Evolutionary conservation across 2,888 invertebrate species (phyloP), one percentile per base, ranked within the genome.

Genomic region (Cabera pusaria): DNA sequence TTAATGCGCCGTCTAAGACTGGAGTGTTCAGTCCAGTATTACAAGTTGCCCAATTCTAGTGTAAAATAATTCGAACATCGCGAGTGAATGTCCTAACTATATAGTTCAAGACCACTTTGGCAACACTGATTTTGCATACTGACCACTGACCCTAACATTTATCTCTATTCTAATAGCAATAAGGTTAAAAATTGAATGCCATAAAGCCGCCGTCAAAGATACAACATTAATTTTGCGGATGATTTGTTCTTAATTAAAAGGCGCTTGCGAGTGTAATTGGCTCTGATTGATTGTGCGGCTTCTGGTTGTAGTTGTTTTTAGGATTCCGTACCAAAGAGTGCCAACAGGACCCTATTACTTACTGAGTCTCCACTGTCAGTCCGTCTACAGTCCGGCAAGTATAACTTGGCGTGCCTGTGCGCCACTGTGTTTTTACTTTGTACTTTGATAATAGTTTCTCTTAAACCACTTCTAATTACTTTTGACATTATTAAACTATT

Each of bases 101-200:
- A 55, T 77, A 77, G 77, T 72, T 71, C 72, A 75, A 73, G 75
- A 72, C 37, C 71, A 58, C 46, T 78, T 71, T 69, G 60, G 73
- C 69, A 79, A 77, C 67, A 62, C 65, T 52, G 34, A 51, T 61
- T 72, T 68, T 72, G 69, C 72, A 71, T 73, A 41, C 35, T 36
- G 35, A 36, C 40, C 7, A 5, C 12, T 5, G 6, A 12, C 10
- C n/a, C 36, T 2, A 10, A 3, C 9, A 5, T 25, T 19, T 26
- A 3, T 18, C 14, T 35, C 41, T 36, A 35, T 14, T 22, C 0
- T 1, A 2, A 14, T 14, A 3, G 0, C 5, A 6, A 32, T 39
- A 33, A 27, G 21, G 26, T 12, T 17, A n/a, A 39, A 9, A 22
- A 23, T 39, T 2, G 16, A 21, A 6, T 4, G 26, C 6, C 6